Conservation (phyloP, 2,113 vertebrate species). For the Glaucomys volans region DNA sequence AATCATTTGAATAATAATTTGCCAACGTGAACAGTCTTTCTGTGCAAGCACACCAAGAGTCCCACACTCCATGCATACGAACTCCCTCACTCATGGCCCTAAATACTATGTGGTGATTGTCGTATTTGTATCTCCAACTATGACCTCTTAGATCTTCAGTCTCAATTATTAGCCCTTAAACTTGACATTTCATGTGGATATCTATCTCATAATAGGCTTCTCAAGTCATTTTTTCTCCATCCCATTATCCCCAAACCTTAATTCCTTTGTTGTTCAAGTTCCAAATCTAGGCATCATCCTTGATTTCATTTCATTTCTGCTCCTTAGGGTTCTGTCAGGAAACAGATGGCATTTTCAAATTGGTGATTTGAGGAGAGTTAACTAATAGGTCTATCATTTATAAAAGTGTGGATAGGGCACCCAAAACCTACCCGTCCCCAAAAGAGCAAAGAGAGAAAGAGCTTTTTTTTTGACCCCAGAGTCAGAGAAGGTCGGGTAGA, state of each 20-base stretch:
- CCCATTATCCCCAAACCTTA: neutral
- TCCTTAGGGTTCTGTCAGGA: neutral
- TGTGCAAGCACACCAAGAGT: neutral
- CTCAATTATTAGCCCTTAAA: neutral
- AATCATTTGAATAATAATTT: slow-evolving; percentile 26
- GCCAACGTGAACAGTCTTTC: neutral
- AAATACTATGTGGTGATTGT: neutral
- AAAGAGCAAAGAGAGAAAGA: neutral
- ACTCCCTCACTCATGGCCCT: neutral
- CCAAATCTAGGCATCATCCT: neutral
- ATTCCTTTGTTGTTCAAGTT: neutral
- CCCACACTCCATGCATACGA: neutral
- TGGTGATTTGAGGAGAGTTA: neutral
- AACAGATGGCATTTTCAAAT: neutral
- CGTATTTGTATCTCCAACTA: neutral
- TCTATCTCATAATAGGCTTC: neutral
- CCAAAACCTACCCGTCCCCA: neutral
- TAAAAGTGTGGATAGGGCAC: neutral
- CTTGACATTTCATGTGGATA: neutral
- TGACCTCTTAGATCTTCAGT: neutral
- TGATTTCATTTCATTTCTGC: neutral
- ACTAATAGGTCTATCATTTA: neutral
- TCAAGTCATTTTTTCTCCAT: neutral
- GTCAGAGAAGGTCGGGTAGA: neutral
- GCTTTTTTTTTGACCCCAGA: neutral